A percentile compares a stretch with the other conserved stretches of the same genome.
Evolutionary conservation across 2,888 invertebrate species (phyloP).

Genomic region (Synanthedon formicaeformis): DNA sequence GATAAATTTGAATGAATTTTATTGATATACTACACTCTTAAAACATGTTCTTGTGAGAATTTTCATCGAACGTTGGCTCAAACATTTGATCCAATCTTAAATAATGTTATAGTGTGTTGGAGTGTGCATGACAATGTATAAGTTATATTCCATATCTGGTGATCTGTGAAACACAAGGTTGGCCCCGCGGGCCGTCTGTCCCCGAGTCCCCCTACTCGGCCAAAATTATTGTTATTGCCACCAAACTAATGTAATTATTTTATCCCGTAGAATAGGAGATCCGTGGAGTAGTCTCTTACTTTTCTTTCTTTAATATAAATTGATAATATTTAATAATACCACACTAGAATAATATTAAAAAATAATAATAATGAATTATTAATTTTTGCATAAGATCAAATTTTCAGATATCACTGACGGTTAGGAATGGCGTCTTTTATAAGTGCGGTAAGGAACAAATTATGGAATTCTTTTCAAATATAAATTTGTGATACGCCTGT

Average conservation of each 20-base stretch:
- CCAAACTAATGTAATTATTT: constrained; percentile 66
- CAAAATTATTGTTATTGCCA: constrained; percentile 64
- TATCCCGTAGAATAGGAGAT: constrained; percentile 26
- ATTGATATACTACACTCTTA: too few relatives aligned
- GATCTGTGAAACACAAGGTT: constrained; percentile 57
- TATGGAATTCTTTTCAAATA: too few relatives aligned
- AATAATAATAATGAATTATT: too few relatives aligned
- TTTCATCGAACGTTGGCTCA: not conserved
- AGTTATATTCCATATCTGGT: constrained; percentile 50
- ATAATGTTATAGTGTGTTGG: constrained; percentile 1
- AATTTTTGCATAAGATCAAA: too few relatives aligned
- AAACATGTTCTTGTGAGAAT: constrained; percentile 14
- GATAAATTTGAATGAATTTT: too few relatives aligned
- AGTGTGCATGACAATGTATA: constrained; percentile 24
- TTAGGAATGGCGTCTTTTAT: too few relatives aligned
- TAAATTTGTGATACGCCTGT: too few relatives aligned
- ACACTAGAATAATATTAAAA: too few relatives aligned
- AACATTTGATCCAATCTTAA: not conserved
- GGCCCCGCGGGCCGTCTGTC: constrained; percentile 26
- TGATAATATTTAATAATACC: too few relatives aligned
- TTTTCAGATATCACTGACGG: too few relatives aligned
- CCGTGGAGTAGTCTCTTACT: constrained; percentile 15
- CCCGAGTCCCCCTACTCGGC: constrained; percentile 21
- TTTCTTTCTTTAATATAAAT: too few relatives aligned
- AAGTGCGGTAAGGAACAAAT: too few relatives aligned